Evolutionary conservation across 2,797 vertebrate genomes (phyloP).

Genomic region (Malurus splendens): DNA sequence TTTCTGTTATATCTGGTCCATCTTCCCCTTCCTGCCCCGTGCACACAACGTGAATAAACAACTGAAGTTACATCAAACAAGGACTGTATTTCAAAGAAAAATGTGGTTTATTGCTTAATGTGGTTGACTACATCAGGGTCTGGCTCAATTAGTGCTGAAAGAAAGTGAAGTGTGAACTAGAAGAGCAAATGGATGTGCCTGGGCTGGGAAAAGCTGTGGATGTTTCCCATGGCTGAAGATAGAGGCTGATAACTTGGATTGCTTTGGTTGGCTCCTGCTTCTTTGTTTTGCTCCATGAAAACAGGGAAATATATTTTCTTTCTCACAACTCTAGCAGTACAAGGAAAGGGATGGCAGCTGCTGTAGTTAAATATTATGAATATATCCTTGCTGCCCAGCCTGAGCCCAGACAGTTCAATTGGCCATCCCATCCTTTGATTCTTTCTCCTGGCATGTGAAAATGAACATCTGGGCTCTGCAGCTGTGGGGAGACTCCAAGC

Average conservation of each 20-base stretch:
- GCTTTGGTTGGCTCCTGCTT: not conserved
- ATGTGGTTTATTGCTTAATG: not conserved
- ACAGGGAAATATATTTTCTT: not conserved
- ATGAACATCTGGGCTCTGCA: not conserved
- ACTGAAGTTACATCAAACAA: not conserved
- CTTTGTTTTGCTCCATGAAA: not conserved
- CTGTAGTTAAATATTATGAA: not conserved
- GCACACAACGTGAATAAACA: not conserved
- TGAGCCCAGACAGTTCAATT: not conserved
- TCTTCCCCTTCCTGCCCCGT: not conserved
- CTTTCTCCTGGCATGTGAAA: not conserved
- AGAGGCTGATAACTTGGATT: not conserved
- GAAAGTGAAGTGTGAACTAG: not conserved
- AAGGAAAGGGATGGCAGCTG: slow-evolving; percentile 6
- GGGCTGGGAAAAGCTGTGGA: not conserved
- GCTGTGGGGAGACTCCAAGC: not conserved
- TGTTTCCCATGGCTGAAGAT: slow-evolving; percentile 22
- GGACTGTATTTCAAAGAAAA: not conserved
- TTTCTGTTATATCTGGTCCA: not conserved
- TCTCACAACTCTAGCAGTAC: not conserved
- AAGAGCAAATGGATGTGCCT: not conserved
- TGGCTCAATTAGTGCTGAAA: not conserved
- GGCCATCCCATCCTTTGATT: not conserved
- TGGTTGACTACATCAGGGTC: not conserved
- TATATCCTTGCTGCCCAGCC: not conserved